Evolutionary conservation across 2,797 vertebrate genomes (phyloP), one percentile per base, ranked within the genome.

Genomic region (Peromyscus melanophrys): DNA sequence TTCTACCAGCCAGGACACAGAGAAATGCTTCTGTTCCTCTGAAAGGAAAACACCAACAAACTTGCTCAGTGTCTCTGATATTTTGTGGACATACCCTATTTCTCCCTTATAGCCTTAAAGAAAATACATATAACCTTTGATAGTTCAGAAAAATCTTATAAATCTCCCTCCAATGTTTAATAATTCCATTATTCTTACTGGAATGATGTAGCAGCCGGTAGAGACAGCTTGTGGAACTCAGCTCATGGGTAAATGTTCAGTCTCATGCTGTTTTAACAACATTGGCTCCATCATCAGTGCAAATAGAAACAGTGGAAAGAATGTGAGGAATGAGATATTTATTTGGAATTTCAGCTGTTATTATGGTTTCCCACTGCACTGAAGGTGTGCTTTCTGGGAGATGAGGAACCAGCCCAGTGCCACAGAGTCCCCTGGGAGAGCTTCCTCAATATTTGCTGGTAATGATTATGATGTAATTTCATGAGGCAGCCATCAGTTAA

Each of bases 301-400:
- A 63, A 98, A 96, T 96, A 94, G 98, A 98, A 97, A 83, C 89
- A 97, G 6, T 95, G 80, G 96, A 98, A 98, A 96, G 89, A 98
- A 96, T 93, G 78, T 57, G 69, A 43, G 80, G 94, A 97, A 59
- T 78, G 96, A 97, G 94, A 90, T 78, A 95, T 82, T 80, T 97
- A 94, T 98, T 97, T 96, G 61, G 75, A 94, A 69, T 98, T 98
- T 96, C 37, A 21, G 27, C 75, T 84, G 61, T 75, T 84, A 97
- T 97, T 90, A 94, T 92, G 82, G 91, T 97, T 97, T 69, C 21
- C 3, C 37, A 59, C 27, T 85, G 13, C 40, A 90, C 87, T 94
- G 87, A 82, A 71, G 97, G 88, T 84, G 31, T 46, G 63, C 73
- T 95, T 97, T 92, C 59, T 76, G 93, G n/a, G 78, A 88, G 77